These are phyloP conservation scores for Hirtodrosophila cameraria DNA, from an alignment of 2,888 invertebrate species.

Conservation along the genomic window DNA sequence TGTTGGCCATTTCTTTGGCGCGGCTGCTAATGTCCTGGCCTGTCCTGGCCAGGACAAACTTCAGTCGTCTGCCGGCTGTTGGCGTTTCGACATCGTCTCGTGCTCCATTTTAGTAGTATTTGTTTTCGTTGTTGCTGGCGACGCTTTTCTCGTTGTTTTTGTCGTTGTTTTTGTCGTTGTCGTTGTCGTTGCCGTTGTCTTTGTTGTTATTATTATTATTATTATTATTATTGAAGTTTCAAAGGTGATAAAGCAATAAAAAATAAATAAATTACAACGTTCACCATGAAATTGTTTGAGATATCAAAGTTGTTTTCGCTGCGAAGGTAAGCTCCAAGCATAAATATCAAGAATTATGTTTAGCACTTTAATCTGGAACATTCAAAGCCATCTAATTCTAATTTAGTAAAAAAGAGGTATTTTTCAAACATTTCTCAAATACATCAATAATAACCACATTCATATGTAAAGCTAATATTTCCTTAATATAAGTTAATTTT, in stretches of 20 bases:
- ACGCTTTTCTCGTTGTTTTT: slow-evolving; percentile 4
- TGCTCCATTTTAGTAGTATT: slow-evolving; percentile 29
- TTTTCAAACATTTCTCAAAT: no score
- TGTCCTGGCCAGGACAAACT: slow-evolving; percentile 42
- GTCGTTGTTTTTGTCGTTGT: slow-evolving; percentile 11
- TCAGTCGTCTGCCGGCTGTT: slow-evolving; percentile 69
- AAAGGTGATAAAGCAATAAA: slow-evolving; percentile 31
- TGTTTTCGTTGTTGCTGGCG: background rate
- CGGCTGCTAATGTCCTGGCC: no score
- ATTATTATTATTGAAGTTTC: slow-evolving; percentile 7
- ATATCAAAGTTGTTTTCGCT: slow-evolving; percentile 81
- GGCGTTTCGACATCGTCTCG: slow-evolving; percentile 60
- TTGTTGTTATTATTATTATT: slow-evolving; percentile 7
- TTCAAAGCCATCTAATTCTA: no score
- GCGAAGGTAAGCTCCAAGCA: slow-evolving; percentile 73
- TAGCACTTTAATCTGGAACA: background rate
- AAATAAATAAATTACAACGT: slow-evolving; percentile 9
- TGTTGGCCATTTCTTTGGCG: slow-evolving; percentile 35
- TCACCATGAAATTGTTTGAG: slow-evolving; percentile 81
- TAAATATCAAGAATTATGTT: background rate
- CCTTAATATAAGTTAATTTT: no score
- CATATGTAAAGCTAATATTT: no score
- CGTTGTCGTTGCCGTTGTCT: slow-evolving; percentile 11
- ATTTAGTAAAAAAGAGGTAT: background rate
- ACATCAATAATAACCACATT: no score